Base-by-base conservation (phyloP, 2,888 invertebrate genomes). In the Folsomia manolachei region DNA sequence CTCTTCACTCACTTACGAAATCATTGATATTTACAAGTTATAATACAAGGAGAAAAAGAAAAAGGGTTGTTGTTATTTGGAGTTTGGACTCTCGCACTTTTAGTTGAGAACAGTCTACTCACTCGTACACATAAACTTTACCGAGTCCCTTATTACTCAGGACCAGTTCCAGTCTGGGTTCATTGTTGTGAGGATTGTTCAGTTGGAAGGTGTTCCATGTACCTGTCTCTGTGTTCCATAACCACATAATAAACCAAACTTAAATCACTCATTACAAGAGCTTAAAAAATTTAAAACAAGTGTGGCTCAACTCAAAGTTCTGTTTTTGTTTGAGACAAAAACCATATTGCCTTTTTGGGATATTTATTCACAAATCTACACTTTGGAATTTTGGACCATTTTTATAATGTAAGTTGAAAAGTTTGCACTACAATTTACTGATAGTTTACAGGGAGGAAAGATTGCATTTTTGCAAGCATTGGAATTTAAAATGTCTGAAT, bases 381-480 rank as follows among this genome's bases (percentile, higher is more conserved):
- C 7, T 62, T 62, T 19, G 62, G 25, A 62, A 24, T 62, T 62
- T 62, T 62, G 62, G 62, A 62, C 7, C 62, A 23, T 24, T 62
- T 11, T 24, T 62, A 7, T 25, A 23, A 23, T 62, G 62, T 62
- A 62, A 62, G 62, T 62, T 62, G 4, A 23, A 19, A 21, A 60
- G n/a, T 19, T 9, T n/a, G 21, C 14, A 51, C 14, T 39, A 14
- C 39, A 39, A 39, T 39, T 39, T 14, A 9, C 39, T 14, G 39
- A 39, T 39, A 39, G 7, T 39, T 39, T 39, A 9, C 39, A 39
- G 4, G 14, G 4, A 39, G 39, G 14, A 39, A 39, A 39, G 14
- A 39, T 14, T 39, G 39, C 39, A 39, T 39, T 39, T 9, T 39
- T 39, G n/a, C n/a, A n/a, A n/a, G n/a, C n/a, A n/a, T n/a, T n/a